Evolutionary conservation across 2,797 vertebrate genomes (phyloP).

Genomic region (Sciaenops ocellatus): DNA sequence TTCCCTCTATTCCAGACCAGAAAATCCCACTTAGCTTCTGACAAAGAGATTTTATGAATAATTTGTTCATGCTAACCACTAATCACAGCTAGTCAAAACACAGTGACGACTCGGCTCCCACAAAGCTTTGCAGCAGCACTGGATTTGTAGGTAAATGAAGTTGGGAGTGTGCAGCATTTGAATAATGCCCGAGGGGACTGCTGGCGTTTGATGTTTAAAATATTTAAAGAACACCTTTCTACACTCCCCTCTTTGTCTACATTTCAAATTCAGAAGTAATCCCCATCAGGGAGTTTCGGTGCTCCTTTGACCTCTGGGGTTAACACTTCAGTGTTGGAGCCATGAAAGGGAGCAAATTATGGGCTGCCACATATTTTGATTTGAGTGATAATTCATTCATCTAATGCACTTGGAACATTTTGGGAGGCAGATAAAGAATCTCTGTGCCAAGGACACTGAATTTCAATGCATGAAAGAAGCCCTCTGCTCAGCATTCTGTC

Average conservation of each 20-base stretch:
- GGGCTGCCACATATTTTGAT: constrained; percentile 36
- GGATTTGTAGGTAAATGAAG: constrained; percentile 5
- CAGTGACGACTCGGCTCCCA: neutral
- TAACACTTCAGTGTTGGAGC: constrained; percentile 28
- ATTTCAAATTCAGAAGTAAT: constrained; percentile 25
- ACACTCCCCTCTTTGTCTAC: neutral
- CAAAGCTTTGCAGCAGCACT: neutral
- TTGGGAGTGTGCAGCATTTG: constrained; percentile 4
- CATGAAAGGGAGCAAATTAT: constrained; percentile 40
- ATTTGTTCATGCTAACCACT: constrained; percentile 7
- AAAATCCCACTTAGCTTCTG: constrained; percentile 43
- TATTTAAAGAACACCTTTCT: neutral
- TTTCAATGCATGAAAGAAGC: constrained; percentile 45
- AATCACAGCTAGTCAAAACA: constrained; percentile 13
- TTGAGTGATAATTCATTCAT: constrained; percentile 45
- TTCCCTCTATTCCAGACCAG: constrained; percentile 37
- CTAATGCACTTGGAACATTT: constrained; percentile 13
- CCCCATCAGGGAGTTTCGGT: neutral
- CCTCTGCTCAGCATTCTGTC: constrained; percentile 46
- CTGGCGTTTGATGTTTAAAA: neutral
- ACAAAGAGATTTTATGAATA: constrained; percentile 35
- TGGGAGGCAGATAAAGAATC: constrained; percentile 27
- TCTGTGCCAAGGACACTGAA: constrained; percentile 33
- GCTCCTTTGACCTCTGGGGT: constrained; percentile 38
- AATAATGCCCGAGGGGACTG: neutral